These are phyloP conservation scores for Lypha dubia DNA, from an alignment of 2,888 invertebrate genomes.

Conservation along the genomic window DNA sequence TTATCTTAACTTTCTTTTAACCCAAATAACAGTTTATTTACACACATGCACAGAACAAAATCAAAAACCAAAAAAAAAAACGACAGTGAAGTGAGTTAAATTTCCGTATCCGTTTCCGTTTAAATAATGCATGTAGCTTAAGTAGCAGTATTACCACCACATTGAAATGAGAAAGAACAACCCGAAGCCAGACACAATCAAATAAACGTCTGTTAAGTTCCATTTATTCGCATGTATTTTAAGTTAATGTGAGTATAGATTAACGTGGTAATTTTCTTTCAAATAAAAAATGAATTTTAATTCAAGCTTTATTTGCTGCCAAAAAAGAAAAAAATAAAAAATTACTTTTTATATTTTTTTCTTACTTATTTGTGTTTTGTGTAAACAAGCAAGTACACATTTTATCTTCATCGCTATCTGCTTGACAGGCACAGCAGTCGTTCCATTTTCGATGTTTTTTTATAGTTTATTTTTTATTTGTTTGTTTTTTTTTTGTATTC, in stretches of 20 bases:
- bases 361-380: slow-evolving; percentile 23
- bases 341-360: too few relatives aligned
- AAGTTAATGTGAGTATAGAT: neutral
- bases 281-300: slow-evolving; percentile 43
- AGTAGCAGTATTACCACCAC: slow-evolving; percentile 22
- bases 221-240: neutral
- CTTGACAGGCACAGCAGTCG: slow-evolving; percentile 25
- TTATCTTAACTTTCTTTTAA: neutral
- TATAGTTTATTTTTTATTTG: neutral
- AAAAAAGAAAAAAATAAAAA: too few relatives aligned
- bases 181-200: neutral
- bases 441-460: slow-evolving; percentile 28
- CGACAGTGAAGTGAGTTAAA: slow-evolving; percentile 28
- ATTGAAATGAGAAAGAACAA: slow-evolving; percentile 16
- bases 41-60: neutral
- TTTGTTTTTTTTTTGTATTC: slow-evolving; percentile 7
- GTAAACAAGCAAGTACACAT: slow-evolving; percentile 33
- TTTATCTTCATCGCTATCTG: slow-evolving; percentile 27
- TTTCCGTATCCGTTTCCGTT: slow-evolving; percentile 60
- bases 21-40: neutral
- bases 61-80: neutral
- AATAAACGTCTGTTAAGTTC: neutral
- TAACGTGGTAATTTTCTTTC: slow-evolving; percentile 11
- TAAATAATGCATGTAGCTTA: slow-evolving; percentile 16
- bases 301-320: slow-evolving; percentile 37